A percentile compares a stretch with the other conserved stretches of the same genome.
Conservation (phyloP, 1,140 invertebrate species). For the Bombyx mori region DNA sequence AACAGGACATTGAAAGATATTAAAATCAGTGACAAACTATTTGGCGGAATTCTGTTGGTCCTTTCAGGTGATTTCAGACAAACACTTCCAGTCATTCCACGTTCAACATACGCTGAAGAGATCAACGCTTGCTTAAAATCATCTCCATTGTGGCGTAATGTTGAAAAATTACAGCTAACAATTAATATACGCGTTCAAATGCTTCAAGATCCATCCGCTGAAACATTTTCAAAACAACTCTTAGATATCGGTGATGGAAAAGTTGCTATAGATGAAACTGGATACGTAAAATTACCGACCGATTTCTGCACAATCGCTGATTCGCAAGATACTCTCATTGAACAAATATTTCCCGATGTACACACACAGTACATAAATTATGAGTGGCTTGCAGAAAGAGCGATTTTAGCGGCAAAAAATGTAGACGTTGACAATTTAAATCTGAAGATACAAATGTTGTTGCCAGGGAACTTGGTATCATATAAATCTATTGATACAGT, state of each 20-base stretch:
- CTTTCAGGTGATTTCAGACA: constrained; percentile 21
- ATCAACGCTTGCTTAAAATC: constrained; percentile 14
- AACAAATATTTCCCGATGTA: constrained; percentile 20
- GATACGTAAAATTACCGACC: constrained; percentile 16
- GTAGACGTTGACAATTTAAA: constrained; percentile 20
- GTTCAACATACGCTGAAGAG: constrained; percentile 19
- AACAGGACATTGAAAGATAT: constrained; percentile 15
- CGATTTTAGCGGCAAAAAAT: constrained; percentile 23
- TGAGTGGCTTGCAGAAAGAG: constrained; percentile 20
- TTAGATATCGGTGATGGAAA: constrained; percentile 22
- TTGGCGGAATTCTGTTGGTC: constrained; percentile 9
- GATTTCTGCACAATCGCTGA: constrained; percentile 22
- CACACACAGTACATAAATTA: constrained; percentile 20
- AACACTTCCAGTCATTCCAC: constrained; percentile 18
- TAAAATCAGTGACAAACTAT: constrained; percentile 8
- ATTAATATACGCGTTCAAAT: constrained; percentile 21
- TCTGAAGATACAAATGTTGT: constrained; percentile 19
- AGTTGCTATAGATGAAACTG: constrained; percentile 16
- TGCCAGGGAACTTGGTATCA: constrained; percentile 16
- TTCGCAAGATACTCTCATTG: constrained; percentile 15
- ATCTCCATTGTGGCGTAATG: constrained; percentile 5
- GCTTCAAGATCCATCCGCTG: constrained; percentile 18
- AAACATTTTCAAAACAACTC: constrained; percentile 21
- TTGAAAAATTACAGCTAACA: constrained; percentile 19
- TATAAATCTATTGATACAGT: constrained; percentile 19